Conservation (phyloP, 2,888 invertebrate genomes). For the Bembecia ichneumoniformis region DNA sequence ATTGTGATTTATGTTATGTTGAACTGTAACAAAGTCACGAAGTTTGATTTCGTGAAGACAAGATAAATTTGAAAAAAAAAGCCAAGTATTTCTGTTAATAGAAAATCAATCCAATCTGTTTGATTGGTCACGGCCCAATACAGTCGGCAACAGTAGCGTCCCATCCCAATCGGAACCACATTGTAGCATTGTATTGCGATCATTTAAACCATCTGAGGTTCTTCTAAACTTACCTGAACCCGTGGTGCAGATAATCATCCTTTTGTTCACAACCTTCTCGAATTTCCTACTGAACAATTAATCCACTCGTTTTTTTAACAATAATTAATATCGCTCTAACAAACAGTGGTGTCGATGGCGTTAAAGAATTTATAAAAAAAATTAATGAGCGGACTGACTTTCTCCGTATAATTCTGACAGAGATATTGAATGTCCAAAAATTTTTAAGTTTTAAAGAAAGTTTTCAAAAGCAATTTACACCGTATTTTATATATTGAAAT, state of each 20-base stretch:
- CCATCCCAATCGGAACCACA: conserved; percentile 18
- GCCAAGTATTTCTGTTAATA: conserved; percentile 40
- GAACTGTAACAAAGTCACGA: conserved; percentile 44
- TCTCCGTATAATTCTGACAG: conserved; percentile 21
- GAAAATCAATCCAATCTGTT: conserved; percentile 62
- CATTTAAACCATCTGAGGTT: neutral
- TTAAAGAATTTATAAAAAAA: conserved; percentile 30
- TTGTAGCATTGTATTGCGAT: conserved; percentile 18
- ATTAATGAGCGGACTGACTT: conserved; percentile 36
- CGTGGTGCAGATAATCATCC: conserved; percentile 13
- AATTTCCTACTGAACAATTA: conserved; percentile 53
- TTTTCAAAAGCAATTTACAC: no score
- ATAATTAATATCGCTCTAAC: conserved; percentile 60
- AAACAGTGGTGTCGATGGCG: conserved; percentile 57
- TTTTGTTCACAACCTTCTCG: conserved; percentile 60
- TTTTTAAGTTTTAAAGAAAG: neutral
- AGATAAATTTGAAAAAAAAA: conserved; percentile 17
- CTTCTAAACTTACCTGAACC: conserved; percentile 1
- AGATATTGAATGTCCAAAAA: conserved; percentile 30
- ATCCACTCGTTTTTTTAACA: conserved; percentile 41
- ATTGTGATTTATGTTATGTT: neutral
- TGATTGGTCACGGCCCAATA: conserved; percentile 47
- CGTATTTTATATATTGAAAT: no score
- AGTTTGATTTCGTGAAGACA: conserved; percentile 34
- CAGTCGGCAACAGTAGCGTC: conserved; percentile 35